A percentile compares a stretch with the other conserved stretches of the same genome.
Conservation (phyloP, 2,888 invertebrate genomes). For the Drosophila flavopinicola region DNA sequence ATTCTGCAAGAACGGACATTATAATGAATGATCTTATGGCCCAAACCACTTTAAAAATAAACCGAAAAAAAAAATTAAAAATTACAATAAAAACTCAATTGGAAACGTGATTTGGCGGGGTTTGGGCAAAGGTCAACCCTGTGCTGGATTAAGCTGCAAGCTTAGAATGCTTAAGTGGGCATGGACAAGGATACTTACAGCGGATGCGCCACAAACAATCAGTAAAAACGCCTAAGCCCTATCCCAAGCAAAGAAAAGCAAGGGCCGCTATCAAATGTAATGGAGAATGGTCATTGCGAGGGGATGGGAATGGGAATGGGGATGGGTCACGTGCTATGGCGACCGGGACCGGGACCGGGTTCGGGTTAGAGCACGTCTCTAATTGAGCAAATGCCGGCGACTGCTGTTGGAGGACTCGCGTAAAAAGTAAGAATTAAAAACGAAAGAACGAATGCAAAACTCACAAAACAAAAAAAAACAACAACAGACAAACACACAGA, state of each 20-base stretch:
- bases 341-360: slow-evolving; percentile 29
- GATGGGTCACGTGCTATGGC: slow-evolving; percentile 49
- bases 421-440: slow-evolving; percentile 73
- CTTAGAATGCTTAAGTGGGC: slow-evolving; percentile 78
- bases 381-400: slow-evolving; percentile 63
- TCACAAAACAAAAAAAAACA: slow-evolving; percentile 11
- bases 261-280: slow-evolving; percentile 44
- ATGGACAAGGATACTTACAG: slow-evolving; percentile 53
- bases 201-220: slow-evolving; percentile 39
- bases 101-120: slow-evolving; percentile 41
- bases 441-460: slow-evolving; percentile 18
- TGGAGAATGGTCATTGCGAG: slow-evolving; percentile 42
- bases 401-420: slow-evolving; percentile 33
- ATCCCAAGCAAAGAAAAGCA: slow-evolving; percentile 45
- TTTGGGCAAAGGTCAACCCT: slow-evolving; percentile 60
- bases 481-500: no score
- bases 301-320: background rate
- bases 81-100: slow-evolving; percentile 47
- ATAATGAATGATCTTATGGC: background rate
- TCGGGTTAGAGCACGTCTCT: slow-evolving; percentile 55
- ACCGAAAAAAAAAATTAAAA: slow-evolving; percentile 27
- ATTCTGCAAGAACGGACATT: background rate
- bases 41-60: background rate
- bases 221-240: slow-evolving; percentile 56
- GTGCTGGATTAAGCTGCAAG: slow-evolving; percentile 66